Conservation (phyloP, 2,888 invertebrate genomes). For the Orthosia cruda region DNA sequence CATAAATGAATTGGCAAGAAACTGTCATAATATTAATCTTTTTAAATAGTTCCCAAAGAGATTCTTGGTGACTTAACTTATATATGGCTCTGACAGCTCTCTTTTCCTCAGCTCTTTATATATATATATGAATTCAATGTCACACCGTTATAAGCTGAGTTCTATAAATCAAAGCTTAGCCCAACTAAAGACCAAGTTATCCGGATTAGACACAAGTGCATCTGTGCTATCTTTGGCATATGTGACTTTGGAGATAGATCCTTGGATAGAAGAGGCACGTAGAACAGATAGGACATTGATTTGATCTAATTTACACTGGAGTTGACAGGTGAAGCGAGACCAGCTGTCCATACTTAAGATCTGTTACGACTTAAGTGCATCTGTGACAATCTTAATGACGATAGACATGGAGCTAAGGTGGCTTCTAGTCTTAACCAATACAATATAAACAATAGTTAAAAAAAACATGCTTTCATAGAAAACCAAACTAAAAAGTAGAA, state of each 20-base stretch:
- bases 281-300: conserved; percentile 30
- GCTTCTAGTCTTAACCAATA: too few species aligned
- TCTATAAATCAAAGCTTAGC: conserved; percentile 56
- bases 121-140: too few species aligned
- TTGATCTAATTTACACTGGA: conserved; percentile 8
- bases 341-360: conserved; percentile 6
- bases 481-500: too few species aligned
- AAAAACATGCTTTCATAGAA: too few species aligned
- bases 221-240: conserved; percentile 40
- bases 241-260: conserved; percentile 46
- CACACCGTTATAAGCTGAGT: conserved; percentile 34
- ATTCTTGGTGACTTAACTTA: too few species aligned
- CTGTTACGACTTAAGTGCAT: background rate
- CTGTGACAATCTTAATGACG: conserved; percentile 3
- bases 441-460: too few species aligned
- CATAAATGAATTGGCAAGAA: too few species aligned
- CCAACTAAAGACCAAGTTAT: conserved; percentile 45
- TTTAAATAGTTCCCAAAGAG: too few species aligned
- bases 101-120: too few species aligned
- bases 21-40: too few species aligned
- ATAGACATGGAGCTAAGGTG: background rate
- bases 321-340: background rate
- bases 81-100: too few species aligned
- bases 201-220: conserved; percentile 57
- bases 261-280: conserved; percentile 2